Evolutionary conservation across 2,797 vertebrate species (phyloP).

Genomic region (Sus cebifrons): DNA sequence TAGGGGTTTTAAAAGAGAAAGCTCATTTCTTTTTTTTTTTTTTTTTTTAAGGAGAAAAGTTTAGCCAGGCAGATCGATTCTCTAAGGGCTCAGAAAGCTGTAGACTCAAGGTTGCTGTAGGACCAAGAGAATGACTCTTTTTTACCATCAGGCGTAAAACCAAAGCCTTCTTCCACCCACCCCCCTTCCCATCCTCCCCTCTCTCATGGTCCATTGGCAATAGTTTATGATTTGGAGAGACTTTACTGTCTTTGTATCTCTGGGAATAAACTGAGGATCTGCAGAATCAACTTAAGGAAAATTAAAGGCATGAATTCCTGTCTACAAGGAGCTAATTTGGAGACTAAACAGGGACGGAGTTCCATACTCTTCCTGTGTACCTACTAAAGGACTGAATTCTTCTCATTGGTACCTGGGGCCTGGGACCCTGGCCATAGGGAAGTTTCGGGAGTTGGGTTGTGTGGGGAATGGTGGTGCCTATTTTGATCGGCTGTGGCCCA

Average conservation of each 20-base stretch:
- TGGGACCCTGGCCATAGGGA: background rate
- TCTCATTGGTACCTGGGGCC: background rate
- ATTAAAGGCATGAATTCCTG: background rate
- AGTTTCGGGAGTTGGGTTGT: background rate
- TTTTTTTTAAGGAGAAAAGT: slow-evolving; percentile 66
- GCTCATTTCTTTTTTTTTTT: slow-evolving; percentile 18
- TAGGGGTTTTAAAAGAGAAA: slow-evolving; percentile 39
- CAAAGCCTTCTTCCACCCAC: background rate
- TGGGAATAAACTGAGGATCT: background rate
- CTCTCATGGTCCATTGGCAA: background rate
- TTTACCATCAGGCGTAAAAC: background rate
- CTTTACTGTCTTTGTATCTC: background rate
- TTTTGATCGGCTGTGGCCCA: background rate
- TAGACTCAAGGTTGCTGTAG: background rate
- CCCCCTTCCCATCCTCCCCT: background rate
- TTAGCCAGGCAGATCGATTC: background rate
- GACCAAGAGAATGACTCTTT: background rate
- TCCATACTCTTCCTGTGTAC: background rate
- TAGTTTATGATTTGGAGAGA: background rate
- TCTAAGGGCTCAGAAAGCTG: background rate
- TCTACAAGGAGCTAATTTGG: background rate
- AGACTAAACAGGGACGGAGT: background rate
- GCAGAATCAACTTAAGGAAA: background rate
- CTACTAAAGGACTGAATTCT: background rate
- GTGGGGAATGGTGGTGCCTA: background rate